Base-by-base conservation (phyloP, 2,888 invertebrate species). In the Drosophila multiciliata region DNA sequence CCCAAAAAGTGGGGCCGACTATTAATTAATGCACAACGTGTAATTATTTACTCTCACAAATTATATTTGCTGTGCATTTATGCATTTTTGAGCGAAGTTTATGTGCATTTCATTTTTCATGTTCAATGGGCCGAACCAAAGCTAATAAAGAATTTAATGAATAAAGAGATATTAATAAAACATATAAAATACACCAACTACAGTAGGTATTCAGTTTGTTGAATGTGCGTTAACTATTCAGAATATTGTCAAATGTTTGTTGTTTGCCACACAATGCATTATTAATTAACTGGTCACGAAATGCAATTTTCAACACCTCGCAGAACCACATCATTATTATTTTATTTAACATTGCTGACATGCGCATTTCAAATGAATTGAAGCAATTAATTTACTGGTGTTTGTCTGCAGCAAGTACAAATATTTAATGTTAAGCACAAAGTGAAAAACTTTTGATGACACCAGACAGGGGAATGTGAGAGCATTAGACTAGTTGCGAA, bases 1-100 rank as follows among this genome's bases (percentile, higher is more conserved):
- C 48, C 50, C 23, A 40, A 79, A 54, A 49, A 61, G 36, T 52
- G 40, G 32, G 53, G 63, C 65, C 58, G 64, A 54, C 84, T 78
- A 89, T 83, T 87, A 89, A 87, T 89, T 89, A 78, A 75, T 71
- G 68, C 73, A 59, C 55, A 42, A 35, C 29, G 49, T 54, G 65
- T 73, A 81, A 87, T 87, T 86, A 89, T 75, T 78, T 75, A 55
- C 40, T 2, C 49, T 50, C 62, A 50, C 73, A 45, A 38, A n/a
- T n/a, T 55, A 38, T 36, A 12, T 58, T 80, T 68, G 55, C 45
- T 35, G 50, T 62, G 60, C 68, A 83, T 80, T 73, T 70, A 66
- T 66, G 38, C 53, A 15, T 35, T 49, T 52, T 32, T 49, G 33
- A 11, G 17, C 58, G 4, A 38, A 48, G 45, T 69, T 57, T 72